phyloP scores from a whole-genome alignment of 2,888 invertebrate species.

The Himalopsyche kuldschensis region DNA sequence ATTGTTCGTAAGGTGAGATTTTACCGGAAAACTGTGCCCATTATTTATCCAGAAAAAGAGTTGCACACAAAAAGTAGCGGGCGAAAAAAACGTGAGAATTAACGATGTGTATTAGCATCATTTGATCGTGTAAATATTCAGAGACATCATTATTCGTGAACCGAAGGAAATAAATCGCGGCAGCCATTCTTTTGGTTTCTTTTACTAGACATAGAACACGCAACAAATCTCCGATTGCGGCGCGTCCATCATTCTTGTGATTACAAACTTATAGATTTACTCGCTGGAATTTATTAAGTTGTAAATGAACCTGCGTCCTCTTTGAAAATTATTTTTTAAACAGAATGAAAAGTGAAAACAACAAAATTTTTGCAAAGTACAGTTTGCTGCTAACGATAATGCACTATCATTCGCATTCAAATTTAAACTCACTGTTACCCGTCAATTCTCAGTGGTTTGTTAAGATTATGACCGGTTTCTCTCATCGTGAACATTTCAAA shows the following conservation, averaged over 20 bases:
- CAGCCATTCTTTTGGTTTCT: neutral
- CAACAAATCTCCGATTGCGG: constrained; percentile 7
- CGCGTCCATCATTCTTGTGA: neutral
- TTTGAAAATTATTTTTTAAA: no score
- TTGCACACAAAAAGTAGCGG: neutral
- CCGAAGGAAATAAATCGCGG: neutral
- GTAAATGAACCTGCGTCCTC: no score
- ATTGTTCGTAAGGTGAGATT: neutral
- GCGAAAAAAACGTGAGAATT: neutral
- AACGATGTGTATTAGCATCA: neutral
- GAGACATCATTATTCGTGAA: neutral
- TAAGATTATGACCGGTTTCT: no score
- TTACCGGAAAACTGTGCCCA: neutral
- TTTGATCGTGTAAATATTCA: neutral
- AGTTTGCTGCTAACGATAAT: no score
- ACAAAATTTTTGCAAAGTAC: no score
- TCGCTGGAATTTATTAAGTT: no score
- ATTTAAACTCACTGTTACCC: no score
- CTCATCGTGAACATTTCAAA: no score
- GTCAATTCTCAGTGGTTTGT: no score
- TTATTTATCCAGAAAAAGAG: neutral
- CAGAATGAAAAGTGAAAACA: no score
- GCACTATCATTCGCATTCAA: no score
- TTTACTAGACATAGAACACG: neutral
- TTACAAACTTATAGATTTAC: neutral